Percentiles rank a stretch among this genome's conserved stretches.
These are phyloP conservation scores for Sinonovacula constricta DNA, from an alignment of 1,140 invertebrate genomes.

Conservation along the genomic window DNA sequence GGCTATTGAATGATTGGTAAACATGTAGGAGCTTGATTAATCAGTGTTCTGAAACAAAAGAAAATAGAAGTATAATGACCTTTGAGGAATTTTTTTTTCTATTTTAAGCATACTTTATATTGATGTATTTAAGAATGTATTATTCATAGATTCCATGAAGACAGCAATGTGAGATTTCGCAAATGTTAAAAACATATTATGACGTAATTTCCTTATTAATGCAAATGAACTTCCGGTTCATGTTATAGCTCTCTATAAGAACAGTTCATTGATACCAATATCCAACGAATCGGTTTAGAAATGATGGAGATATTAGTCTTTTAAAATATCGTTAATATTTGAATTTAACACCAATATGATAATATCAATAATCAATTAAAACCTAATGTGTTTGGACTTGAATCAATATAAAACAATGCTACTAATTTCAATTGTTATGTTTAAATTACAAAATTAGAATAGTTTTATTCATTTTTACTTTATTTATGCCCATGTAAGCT, in stretches of 20 bases:
- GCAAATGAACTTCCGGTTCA: neutral
- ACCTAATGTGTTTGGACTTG: neutral
- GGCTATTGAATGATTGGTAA: neutral
- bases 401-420: neutral
- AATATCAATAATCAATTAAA: neutral
- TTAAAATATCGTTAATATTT: neutral
- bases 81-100: neutral
- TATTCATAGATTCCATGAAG: neutral
- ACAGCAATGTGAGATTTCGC: neutral
- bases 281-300: neutral
- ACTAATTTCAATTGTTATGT: neutral
- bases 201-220: neutral
- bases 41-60: neutral
- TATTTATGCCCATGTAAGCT: neutral
- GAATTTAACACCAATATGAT: neutral
- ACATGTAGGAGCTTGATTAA: neutral
- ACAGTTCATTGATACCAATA: neutral
- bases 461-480: neutral
- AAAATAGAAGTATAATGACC: constrained; percentile 1
- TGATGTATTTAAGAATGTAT: neutral
- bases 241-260: neutral
- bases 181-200: neutral
- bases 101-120: neutral
- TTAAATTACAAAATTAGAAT: neutral
- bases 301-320: neutral